Conservation (phyloP, 1,140 invertebrate species). For the Megathymus violae region DNA sequence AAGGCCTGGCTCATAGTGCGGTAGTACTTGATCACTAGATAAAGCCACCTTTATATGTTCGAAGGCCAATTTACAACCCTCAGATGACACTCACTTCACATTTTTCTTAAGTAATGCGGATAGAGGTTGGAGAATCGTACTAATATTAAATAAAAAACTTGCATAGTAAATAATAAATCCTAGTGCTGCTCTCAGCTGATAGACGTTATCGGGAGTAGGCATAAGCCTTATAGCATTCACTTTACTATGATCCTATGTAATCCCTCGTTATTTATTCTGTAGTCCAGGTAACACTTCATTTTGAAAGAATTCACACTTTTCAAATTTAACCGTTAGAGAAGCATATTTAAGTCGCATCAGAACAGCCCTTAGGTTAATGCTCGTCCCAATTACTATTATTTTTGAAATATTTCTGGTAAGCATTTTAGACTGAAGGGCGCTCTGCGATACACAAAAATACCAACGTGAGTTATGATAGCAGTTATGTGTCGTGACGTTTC, state of each 20-base stretch:
- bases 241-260: slow-evolving; percentile 38
- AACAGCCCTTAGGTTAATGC: too few relatives aligned
- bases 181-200: slow-evolving; percentile 10
- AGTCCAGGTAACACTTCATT: slow-evolving; percentile 9
- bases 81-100: neutral
- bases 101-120: slow-evolving; percentile 4
- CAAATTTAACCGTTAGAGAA: neutral
- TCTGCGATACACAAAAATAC: slow-evolving; percentile 48
- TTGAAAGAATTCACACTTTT: slow-evolving; percentile 11
- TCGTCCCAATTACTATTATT: slow-evolving; percentile 28
- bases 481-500: slow-evolving; percentile 38
- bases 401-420: slow-evolving; percentile 52
- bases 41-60: neutral
- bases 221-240: slow-evolving; percentile 36
- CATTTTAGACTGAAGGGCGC: slow-evolving; percentile 51
- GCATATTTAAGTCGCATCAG: too few relatives aligned
- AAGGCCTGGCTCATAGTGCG: slow-evolving; percentile 18
- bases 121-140: slow-evolving; percentile 5
- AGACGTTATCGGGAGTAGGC: slow-evolving; percentile 6
- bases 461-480: slow-evolving; percentile 52
- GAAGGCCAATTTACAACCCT: neutral
- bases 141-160: slow-evolving; percentile 1
- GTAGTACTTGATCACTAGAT: neutral
- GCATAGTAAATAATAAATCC: slow-evolving; percentile 2
- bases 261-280: slow-evolving; percentile 10